Base-by-base conservation (phyloP, 1,140 invertebrate species). In the Nasonia longicornis region DNA sequence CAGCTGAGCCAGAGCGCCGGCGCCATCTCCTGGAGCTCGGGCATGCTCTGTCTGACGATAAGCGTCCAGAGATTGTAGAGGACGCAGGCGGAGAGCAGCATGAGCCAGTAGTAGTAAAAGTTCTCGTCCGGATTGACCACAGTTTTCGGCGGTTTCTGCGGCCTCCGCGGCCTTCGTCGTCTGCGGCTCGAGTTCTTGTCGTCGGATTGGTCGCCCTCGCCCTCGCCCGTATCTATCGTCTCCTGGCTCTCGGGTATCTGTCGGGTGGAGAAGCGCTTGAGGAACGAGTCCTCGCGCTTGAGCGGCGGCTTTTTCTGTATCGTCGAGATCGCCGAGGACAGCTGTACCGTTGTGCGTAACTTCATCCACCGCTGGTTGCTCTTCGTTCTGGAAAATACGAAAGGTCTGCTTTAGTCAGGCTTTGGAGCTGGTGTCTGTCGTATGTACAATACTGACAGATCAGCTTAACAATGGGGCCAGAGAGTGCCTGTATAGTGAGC, bases 11-110 rank as follows among this genome's bases (percentile, higher is more conserved):
- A 98, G 84, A 95, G 93, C 14, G 89, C 92, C 31, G 94, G 92
- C 74, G 93, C 92, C 89, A 94, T 89, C 84, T 92, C 92, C 92
- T 95, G 92, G 72, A 98, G 92, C 87, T 98, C 97, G 31, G 96
- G 96, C 89, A 99, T 96, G 86, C 97, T 98, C 90, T 98, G 96
- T 26, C 98, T 92, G 31, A 98, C 97, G 84, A 99, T 98, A 42
- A 97, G 92, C 12, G 97, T 97, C 98, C 98, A 99, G 35, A 98
- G 91, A 91, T 99, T 98, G 91, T 99, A 98, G 35, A 98, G 93
- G 83, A 98, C 96, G 87, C 96, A 97, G 72, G 94, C 87, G 22
- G 97, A 97, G 81, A 98, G 92, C 31, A 98, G 87, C 92, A 97
- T 95, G 81, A 98, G 92, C 98, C 97, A 99, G 87, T 97, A 96